phyloP scores from a whole-genome alignment of 2,113 vertebrate species.

The Eolophus roseicapilla region DNA sequence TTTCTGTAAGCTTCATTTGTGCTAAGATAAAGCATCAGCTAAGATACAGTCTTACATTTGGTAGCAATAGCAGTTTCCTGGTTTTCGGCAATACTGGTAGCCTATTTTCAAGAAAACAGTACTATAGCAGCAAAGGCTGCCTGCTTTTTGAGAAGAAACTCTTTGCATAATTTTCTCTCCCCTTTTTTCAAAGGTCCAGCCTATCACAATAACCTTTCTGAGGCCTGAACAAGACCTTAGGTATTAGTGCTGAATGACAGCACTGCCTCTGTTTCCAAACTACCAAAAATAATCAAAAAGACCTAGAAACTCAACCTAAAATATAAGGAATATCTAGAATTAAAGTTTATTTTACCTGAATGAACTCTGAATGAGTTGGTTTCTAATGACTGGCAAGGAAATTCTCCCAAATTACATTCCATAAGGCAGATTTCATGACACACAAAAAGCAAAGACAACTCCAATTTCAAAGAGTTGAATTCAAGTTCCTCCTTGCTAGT shows the following conservation, averaged over 20 bases:
- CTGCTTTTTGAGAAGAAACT: not conserved
- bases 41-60: not conserved
- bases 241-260: not conserved
- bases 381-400: not conserved
- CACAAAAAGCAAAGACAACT: not conserved
- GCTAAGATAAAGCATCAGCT: not conserved
- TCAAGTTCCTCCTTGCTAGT: not conserved
- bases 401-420: not conserved
- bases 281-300: not conserved
- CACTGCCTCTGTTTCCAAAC: not conserved
- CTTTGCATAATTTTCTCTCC: not conserved
- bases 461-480: not conserved
- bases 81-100: not conserved
- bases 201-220: not conserved
- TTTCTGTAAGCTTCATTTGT: not conserved
- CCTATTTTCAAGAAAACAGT: not conserved
- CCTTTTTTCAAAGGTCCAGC: not conserved
- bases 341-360: not conserved
- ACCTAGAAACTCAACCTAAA: not conserved
- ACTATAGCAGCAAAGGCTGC: not conserved
- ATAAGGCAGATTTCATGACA: not conserved
- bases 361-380: not conserved
- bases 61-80: not conserved
- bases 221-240: not conserved
- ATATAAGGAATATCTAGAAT: not conserved